A percentile compares a stretch with the other conserved stretches of the same genome.
phyloP scores from a whole-genome alignment of 2,888 invertebrate species.

The Theristus sp. region DNA sequence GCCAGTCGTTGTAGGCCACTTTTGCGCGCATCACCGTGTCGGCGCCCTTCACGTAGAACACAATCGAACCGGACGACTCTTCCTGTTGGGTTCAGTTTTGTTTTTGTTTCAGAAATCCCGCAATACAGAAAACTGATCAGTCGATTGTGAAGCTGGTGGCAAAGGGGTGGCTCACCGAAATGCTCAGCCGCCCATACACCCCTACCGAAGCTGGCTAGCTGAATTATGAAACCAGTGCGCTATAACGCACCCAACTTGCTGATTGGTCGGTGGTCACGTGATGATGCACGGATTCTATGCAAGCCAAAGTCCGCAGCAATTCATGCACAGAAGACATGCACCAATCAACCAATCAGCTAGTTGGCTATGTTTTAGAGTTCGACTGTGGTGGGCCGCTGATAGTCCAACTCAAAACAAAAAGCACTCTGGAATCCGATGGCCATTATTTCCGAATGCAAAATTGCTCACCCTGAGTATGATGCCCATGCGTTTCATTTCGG shows the following conservation, averaged over 20 bases:
- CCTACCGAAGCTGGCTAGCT: too few species aligned
- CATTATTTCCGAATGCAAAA: too few species aligned
- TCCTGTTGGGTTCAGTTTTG: constrained; percentile 36
- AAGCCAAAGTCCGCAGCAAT: too few species aligned
- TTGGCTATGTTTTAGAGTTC: background rate
- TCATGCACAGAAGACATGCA: background rate
- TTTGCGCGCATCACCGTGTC: constrained; percentile 75
- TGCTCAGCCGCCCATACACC: too few species aligned
- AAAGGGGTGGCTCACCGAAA: too few species aligned
- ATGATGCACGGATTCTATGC: too few species aligned
- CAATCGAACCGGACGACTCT: constrained; percentile 54
- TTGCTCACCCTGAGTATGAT: constrained; percentile 41
- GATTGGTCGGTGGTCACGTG: too few species aligned
- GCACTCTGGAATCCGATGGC: too few species aligned
- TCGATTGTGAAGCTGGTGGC: too few species aligned
- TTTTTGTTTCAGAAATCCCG: background rate
- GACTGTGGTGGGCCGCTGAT: background rate
- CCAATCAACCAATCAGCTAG: background rate
- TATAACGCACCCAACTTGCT: too few species aligned
- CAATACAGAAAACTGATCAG: too few species aligned
- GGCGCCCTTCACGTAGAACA: constrained; percentile 91
- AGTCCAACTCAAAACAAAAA: constrained; percentile 8
- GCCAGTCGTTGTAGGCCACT: constrained; percentile 76
- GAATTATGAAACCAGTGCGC: too few species aligned
- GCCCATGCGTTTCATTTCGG: constrained; percentile 53